Base-by-base conservation (phyloP, 30 jellyfish, hydroid and myxozoan species). In the Aurelia coerulea region DNA sequence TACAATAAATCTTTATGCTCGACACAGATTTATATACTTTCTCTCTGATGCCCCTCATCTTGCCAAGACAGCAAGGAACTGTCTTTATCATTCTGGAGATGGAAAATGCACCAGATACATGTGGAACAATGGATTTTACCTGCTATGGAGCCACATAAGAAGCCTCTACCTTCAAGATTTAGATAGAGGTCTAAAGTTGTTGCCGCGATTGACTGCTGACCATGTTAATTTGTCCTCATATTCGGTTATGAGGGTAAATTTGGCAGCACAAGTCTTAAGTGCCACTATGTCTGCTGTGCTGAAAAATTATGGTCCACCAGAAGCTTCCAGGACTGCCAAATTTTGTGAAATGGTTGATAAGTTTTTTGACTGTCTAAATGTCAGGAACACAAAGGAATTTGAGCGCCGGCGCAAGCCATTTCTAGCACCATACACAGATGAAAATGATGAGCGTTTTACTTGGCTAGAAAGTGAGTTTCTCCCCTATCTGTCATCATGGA, bases 251-350 rank as follows among this genome's bases (percentile, higher is more conserved):
- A 39, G 87, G 39, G 91, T 65, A 29, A 84, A 64, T 42, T 52
- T 71, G 59, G 84, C 81, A 68, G 92, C 65, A 19, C 90, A 71
- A 17, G 90, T 84, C 41, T 73, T 72, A 2, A 84, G 90, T 52
- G 34, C 90, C 32, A 53, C 91, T 18, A 49, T 73, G 34, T 4
- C 64, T 14, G 70, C 50, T 17, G 93, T 84, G 42, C 32, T 84
- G 65, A 29, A 1, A 34, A 19, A 34, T 23, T 84, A 29, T 84
- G 90, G 93, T 10, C 70, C 93, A 35, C 74, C 70, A n/a, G 93
- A 84, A 4, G 81, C 90, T n/a, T 56, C 71, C 10, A 91, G 88
- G 16, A 84, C 93, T 29, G 91, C 89, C 4, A 34, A 5, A 60
- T 84, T 6, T 74, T 82, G 46, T 62, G n/a, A 54, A 16, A 67